Evolutionary conservation across 2,113 vertebrate species (phyloP).

Genomic region (Podarcis raffonei): DNA sequence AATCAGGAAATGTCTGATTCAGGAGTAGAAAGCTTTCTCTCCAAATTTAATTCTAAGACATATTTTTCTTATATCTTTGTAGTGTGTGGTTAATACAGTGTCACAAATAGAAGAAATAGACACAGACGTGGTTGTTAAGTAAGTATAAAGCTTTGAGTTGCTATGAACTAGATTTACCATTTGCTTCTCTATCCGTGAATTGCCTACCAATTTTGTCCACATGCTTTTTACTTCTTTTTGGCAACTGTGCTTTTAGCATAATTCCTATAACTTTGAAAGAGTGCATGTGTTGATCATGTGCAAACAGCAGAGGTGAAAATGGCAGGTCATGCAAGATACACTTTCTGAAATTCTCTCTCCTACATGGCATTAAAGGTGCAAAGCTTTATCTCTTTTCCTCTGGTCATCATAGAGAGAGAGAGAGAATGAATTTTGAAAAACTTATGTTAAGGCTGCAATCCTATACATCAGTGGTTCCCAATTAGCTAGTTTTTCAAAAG

Average conservation of each 20-base stretch:
- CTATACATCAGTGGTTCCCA: too few relatives aligned
- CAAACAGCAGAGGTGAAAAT: neutral
- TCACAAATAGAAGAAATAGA: constrained; percentile 91
- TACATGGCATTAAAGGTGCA: too few relatives aligned
- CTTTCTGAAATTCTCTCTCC: too few relatives aligned
- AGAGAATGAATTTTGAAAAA: too few relatives aligned
- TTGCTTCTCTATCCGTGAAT: constrained; percentile 34
- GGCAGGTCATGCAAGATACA: too few relatives aligned
- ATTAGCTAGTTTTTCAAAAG: too few relatives aligned
- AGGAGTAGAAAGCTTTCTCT: neutral
- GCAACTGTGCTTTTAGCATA: constrained; percentile 17
- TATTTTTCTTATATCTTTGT: constrained; percentile 68
- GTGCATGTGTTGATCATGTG: neutral
- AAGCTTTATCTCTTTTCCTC: too few relatives aligned
- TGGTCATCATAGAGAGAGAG: too few relatives aligned
- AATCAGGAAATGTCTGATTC: neutral
- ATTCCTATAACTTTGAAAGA: neutral
- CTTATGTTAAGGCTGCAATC: too few relatives aligned
- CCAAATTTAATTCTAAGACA: constrained; percentile 47
- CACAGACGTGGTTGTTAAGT: constrained; percentile 89
- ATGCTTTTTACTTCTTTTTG: neutral
- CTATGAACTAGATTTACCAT: neutral
- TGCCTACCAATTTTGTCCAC: constrained; percentile 1
- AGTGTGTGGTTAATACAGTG: constrained; percentile 89
- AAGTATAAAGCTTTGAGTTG: constrained; percentile 72